Conservation (phyloP, 2,888 invertebrate species). For the Nesidiocoris tenuis region DNA sequence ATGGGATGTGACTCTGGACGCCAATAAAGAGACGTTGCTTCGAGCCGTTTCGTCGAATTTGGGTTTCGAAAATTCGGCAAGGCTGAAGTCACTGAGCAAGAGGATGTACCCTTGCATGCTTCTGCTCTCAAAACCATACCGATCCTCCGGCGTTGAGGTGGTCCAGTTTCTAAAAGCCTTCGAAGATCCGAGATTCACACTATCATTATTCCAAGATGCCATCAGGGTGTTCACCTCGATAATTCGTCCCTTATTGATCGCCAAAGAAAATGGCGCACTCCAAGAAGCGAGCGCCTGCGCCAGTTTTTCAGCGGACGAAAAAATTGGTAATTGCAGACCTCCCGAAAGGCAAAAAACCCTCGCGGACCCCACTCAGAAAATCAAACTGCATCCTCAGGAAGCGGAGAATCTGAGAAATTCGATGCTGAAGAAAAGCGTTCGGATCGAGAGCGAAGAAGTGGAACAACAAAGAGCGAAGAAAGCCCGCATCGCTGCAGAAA, state of each 20-base stretch:
- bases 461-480: background rate
- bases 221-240: slow-evolving; percentile 5
- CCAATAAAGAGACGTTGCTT: background rate
- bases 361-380: background rate
- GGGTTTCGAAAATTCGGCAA: slow-evolving; percentile 21
- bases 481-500: background rate
- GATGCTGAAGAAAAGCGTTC: background rate
- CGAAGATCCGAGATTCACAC: slow-evolving; percentile 3
- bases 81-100: slow-evolving; percentile 1
- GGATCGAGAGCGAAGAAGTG: background rate
- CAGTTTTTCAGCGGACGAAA: background rate
- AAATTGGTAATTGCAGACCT: background rate
- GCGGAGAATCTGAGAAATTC: background rate
- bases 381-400: background rate
- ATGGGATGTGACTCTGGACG: slow-evolving; percentile 23
- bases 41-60: slow-evolving; percentile 4
- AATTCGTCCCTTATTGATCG: slow-evolving; percentile 7
- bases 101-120: slow-evolving; percentile 21
- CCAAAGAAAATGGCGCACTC: background rate
- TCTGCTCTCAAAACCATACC: slow-evolving; percentile 11
- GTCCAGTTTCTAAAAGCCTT: slow-evolving; percentile 13
- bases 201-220: slow-evolving; percentile 10
- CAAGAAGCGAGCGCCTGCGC: no score
- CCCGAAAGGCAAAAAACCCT: background rate
- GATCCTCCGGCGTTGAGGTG: background rate